Evolutionary conservation across 1,140 invertebrate species (phyloP).

Genomic region (Ridgeia piscesae): DNA sequence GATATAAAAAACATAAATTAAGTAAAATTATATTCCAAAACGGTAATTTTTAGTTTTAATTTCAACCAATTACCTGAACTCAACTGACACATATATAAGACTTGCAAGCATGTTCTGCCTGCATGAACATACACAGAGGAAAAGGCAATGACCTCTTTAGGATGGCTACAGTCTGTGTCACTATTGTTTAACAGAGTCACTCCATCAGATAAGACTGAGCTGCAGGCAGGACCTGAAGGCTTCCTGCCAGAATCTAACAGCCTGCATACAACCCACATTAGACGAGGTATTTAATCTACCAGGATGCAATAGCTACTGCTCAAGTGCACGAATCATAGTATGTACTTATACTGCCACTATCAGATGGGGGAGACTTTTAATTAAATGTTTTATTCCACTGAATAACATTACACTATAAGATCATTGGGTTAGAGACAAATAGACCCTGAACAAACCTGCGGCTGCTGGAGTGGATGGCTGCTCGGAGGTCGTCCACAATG

Average conservation of each 20-base stretch:
- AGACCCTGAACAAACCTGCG: background rate
- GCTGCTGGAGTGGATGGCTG: conserved; percentile 53
- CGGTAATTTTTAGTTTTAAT: background rate
- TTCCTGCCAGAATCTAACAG: background rate
- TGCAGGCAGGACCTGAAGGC: background rate
- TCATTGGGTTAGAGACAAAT: background rate
- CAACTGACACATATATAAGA: background rate
- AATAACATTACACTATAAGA: background rate
- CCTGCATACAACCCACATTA: background rate
- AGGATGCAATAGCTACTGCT: background rate
- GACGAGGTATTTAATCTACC: background rate
- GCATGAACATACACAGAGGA: background rate
- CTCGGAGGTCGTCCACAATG: conserved; percentile 82
- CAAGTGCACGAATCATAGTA: background rate
- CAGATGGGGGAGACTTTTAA: background rate
- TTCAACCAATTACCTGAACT: background rate
- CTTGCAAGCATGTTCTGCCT: background rate
- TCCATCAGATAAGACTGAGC: background rate
- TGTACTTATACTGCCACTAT: background rate
- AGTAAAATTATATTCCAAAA: too few species aligned
- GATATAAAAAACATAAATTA: too few species aligned
- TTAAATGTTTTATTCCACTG: background rate
- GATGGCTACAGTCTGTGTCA: background rate
- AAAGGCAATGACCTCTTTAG: background rate
- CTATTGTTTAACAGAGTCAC: background rate